Evolutionary conservation across 2,797 vertebrate species (phyloP).

Genomic region (Cynopterus sphinx): DNA sequence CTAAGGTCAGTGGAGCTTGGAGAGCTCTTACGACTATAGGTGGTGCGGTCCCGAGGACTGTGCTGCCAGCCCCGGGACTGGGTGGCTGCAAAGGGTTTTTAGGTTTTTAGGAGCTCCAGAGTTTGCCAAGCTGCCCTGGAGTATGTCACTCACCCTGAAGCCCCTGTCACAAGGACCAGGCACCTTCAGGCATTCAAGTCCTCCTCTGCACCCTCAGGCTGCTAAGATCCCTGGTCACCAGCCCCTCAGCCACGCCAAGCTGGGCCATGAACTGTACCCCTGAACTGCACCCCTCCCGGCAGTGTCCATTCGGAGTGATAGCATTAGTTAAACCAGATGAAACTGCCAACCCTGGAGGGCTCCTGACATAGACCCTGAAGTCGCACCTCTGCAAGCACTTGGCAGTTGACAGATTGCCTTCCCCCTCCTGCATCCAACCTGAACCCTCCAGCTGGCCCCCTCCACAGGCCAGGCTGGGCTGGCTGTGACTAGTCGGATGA

Average conservation of each 20-base stretch:
- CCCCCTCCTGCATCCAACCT: rapidly evolving
- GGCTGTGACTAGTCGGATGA: not conserved
- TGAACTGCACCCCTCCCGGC: not conserved
- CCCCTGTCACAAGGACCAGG: not conserved
- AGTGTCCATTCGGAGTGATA: rapidly evolving
- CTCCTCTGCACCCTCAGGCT: not conserved
- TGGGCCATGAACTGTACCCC: not conserved
- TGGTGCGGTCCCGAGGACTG: rapidly evolving
- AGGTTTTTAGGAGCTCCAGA: not conserved
- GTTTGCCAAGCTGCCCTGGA: not conserved
- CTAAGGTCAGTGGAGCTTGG: no score
- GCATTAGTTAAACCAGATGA: not conserved
- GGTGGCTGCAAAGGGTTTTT: not conserved
- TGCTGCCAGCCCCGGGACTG: rapidly evolving
- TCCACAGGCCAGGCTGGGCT: not conserved
- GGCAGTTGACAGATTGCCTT: not conserved
- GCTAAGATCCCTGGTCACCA: not conserved
- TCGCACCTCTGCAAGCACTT: not conserved
- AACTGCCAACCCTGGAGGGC: rapidly evolving
- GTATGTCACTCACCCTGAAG: not conserved
- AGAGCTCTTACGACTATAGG: rapidly evolving
- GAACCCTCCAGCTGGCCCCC: not conserved
- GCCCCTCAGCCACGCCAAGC: not conserved
- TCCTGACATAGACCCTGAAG: no score
- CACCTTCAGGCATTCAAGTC: not conserved